phyloP scores from a whole-genome alignment of 2,888 invertebrate genomes.

The Archips xylosteana region DNA sequence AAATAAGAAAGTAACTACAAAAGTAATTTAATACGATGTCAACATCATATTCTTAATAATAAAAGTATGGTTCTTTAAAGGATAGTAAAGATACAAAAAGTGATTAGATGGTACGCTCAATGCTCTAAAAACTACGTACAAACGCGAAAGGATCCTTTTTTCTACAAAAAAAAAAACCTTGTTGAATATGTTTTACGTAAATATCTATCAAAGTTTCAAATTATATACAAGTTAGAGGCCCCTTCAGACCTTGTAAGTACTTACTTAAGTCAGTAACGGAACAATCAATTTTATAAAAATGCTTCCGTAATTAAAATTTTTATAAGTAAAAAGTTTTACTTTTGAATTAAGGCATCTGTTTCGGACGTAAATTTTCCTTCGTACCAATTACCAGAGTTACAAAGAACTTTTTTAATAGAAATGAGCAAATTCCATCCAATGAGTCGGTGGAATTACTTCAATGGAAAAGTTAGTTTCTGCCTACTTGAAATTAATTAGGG shows the following conservation, averaged over 20 bases:
- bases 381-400: conserved; percentile 56
- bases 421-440: conserved; percentile 55
- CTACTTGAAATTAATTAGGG: conserved; percentile 46
- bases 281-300: conserved; percentile 52
- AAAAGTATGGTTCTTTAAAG: no score
- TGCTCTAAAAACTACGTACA: neutral
- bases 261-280: conserved; percentile 48
- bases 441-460: conserved; percentile 53
- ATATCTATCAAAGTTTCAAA: conserved; percentile 25
- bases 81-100: no score
- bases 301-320: conserved; percentile 54
- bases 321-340: conserved; percentile 60
- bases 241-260: conserved; percentile 38
- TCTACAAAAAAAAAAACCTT: neutral
- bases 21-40: no score
- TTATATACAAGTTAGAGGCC: conserved; percentile 23
- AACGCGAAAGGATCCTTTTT: conserved; percentile 9
- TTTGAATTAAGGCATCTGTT: conserved; percentile 61
- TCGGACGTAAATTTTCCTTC: conserved; percentile 52
- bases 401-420: conserved; percentile 62
- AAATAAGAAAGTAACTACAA: no score
- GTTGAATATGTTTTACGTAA: conserved; percentile 24
- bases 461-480: conserved; percentile 53
- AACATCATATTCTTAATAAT: no score
- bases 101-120: no score